These are phyloP conservation scores for Volucella bombylans DNA, from an alignment of 2,888 invertebrate species.

Conservation along the genomic window DNA sequence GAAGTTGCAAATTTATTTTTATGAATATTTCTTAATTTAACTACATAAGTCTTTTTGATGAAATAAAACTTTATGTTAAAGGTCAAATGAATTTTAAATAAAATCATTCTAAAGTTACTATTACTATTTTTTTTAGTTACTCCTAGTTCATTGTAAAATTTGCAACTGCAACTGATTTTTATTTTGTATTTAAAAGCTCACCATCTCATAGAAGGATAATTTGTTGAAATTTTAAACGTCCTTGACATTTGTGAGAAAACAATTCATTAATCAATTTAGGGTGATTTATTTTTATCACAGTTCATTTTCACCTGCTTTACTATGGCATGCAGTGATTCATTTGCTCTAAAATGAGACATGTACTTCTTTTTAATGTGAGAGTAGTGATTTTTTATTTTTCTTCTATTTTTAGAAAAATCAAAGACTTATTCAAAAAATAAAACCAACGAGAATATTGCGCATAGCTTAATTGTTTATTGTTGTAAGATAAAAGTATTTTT, in stretches of 20 bases:
- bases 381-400: slow-evolving; percentile 28
- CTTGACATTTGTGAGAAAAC: slow-evolving; percentile 68
- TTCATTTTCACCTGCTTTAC: slow-evolving; percentile 62
- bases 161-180: background rate
- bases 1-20: slow-evolving; percentile 2
- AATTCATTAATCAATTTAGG: slow-evolving; percentile 60
- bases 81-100: background rate
- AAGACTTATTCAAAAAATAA: slow-evolving; percentile 35
- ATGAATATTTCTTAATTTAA: background rate
- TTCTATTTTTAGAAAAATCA: slow-evolving; percentile 54
- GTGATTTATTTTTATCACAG: slow-evolving; percentile 57
- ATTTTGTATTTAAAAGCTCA: background rate
- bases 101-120: too few species aligned
- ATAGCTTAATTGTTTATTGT: slow-evolving; percentile 34
- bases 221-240: slow-evolving; percentile 30
- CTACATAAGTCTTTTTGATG: too few species aligned
- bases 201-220: background rate
- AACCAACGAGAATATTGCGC: slow-evolving; percentile 30
- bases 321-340: slow-evolving; percentile 63
- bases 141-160: background rate
- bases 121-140: background rate
- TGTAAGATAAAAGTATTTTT: background rate
- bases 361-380: slow-evolving; percentile 25
- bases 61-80: too few species aligned
- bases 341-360: slow-evolving; percentile 22